Percentiles rank a stretch among this genome's conserved stretches.
Conservation (phyloP, 2,797 vertebrate species). For the Benthosema pterotum region DNA sequence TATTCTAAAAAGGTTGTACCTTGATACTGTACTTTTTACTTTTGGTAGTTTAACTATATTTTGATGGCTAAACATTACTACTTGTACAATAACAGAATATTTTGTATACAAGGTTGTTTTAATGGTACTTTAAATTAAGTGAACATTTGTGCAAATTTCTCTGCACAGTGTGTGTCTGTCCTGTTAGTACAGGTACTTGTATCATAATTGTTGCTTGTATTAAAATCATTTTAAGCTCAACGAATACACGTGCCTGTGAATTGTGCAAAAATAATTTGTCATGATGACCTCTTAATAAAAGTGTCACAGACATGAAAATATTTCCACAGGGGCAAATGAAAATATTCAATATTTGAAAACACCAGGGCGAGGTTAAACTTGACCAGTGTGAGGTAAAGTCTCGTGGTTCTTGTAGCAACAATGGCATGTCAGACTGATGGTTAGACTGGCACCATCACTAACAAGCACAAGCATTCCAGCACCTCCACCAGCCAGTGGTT, state of each 20-base stretch:
- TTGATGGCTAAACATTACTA: too few relatives aligned
- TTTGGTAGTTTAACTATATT: too few relatives aligned
- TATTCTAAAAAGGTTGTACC: too few relatives aligned
- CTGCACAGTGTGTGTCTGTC: too few relatives aligned
- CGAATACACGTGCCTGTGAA: background rate
- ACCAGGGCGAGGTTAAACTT: background rate
- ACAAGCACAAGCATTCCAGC: conserved; percentile 8
- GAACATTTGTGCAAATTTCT: too few relatives aligned
- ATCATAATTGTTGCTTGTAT: too few relatives aligned
- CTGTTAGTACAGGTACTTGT: too few relatives aligned
- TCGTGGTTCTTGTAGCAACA: background rate
- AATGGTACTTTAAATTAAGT: too few relatives aligned
- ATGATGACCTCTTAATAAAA: background rate
- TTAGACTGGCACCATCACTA: conserved; percentile 2
- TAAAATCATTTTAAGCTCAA: background rate
- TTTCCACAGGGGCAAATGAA: background rate
- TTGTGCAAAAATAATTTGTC: background rate
- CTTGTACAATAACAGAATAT: too few relatives aligned
- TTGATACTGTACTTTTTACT: too few relatives aligned
- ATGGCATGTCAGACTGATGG: background rate
- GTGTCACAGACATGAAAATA: conserved; percentile 3
- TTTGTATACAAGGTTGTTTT: too few relatives aligned
- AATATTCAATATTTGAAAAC: background rate
- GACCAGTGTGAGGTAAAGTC: background rate
- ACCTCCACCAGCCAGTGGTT: too few relatives aligned